Base-by-base conservation (phyloP, 2,888 invertebrate genomes). In the Aporophyla lueneburgensis region DNA sequence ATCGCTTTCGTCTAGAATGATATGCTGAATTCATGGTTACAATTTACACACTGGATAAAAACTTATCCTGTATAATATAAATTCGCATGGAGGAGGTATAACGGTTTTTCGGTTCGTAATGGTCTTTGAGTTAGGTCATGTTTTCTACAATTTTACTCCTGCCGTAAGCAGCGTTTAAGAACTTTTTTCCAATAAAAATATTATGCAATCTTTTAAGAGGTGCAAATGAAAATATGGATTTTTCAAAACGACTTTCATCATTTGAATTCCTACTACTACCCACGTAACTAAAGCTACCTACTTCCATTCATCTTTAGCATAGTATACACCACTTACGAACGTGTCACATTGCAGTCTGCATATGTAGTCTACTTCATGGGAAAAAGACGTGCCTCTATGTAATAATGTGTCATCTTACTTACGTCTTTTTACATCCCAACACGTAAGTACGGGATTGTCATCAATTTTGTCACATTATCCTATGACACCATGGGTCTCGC, bases 401-500 rank as follows among this genome's bases (percentile, higher is more conserved):
- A 19, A n/a, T 6, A 5, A 40, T 56, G 62, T 16, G 62, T 62
- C 80, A 76, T 12, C 6, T n/a, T 5, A 14, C 19, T 77, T 14
- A 56, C 24, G 43, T 43, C 21, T 46, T 81, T 3, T 40, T 19
- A 61, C 46, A 40, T 27, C 19, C 10, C 19, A 16, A 43, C 51
- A 72, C 40, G 54, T 33, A 51, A 43, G 40, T 5, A 49, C 1
- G 6, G n/a, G 49, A 69, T 76, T 51, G 65, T 80, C 62, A 71
- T 77, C n/a, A 62, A 77, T 65, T 54, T 56, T 63, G 14, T 40
- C 27, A 62, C 65, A 40, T 58, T 59, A 67, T 67, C 16, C 27
- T 40, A 54, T 83, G 69, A 69, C 56, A 51, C 33, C 24, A 58
- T 78, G 21, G 27, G 5, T 3, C 2, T 7, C 4, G 14, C 40